These are phyloP conservation scores for Stenolophus ochropezus DNA, from an alignment of 2,888 invertebrate genomes.

Conservation along the genomic window DNA sequence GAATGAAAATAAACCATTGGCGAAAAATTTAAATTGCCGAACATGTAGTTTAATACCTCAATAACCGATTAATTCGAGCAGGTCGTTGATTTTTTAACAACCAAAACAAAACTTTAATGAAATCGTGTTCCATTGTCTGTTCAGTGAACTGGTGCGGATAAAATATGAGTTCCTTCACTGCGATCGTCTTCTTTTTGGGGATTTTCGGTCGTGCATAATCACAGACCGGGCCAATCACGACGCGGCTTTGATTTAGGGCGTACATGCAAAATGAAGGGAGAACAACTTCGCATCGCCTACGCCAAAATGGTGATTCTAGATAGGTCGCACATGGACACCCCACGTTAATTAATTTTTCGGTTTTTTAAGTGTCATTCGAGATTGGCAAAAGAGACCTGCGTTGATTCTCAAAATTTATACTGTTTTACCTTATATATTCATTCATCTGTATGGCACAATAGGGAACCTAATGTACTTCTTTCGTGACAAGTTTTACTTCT, in stretches of 20 bases:
- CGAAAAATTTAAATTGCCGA: background rate
- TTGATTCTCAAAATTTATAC: background rate
- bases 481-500: too few relatives aligned
- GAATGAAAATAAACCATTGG: background rate
- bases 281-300: background rate
- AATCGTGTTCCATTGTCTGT: conserved; percentile 43
- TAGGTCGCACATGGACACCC: background rate
- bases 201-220: conserved; percentile 6
- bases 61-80: conserved; percentile 3
- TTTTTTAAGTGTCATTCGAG: background rate
- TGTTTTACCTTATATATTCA: background rate
- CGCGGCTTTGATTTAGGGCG: background rate
- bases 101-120: conserved; percentile 47
- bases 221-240: background rate
- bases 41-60: background rate
- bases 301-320: background rate
- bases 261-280: background rate
- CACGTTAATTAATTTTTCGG: background rate
- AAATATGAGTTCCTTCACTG: conserved; percentile 43
- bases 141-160: conserved; percentile 14
- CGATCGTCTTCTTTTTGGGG: conserved; percentile 25
- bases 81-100: conserved; percentile 37
- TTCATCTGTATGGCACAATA: background rate
- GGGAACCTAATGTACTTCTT: background rate
- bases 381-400: background rate